Base-by-base conservation (phyloP, 2,113 vertebrate genomes). In the Mystacornis crossleyi region DNA sequence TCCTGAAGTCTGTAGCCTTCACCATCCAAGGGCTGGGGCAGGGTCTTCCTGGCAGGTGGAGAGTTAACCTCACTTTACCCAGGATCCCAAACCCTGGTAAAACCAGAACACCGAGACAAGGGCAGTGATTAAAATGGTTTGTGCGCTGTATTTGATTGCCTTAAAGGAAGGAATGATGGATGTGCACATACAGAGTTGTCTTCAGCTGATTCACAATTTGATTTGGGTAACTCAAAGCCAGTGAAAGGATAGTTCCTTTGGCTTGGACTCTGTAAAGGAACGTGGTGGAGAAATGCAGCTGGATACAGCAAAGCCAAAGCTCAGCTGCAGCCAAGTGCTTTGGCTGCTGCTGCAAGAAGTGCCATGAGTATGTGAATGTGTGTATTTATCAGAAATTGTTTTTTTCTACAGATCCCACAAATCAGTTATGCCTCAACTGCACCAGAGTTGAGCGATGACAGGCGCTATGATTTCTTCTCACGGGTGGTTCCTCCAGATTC, bases 351-450 rank as follows among this genome's bases (percentile, higher is more conserved):
- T 86, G 79, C 89, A 36, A 81, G 62, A 73, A 83, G 45, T 95
- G 71, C 87, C 65, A n/a, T 36, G 65, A 90, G 47, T 96, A 8
- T 88, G 64, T 97, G 93, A 95, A 88, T 73, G 55, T 95, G 91
- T 96, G 64, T 96, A 96, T 91, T 97, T 65, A 96, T 92, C 91
- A 90, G 93, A 93, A 95, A 94, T 85, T 97, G 54, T 96, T 96
- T 98, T 53, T 93, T 96, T 84, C 95, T 97, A 55, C 97, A 99
- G 99, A 99, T 99, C 96, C 99, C 99, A 10, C 99, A 99, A 98
- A 99, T 99, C 96, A 99, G 99, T 98, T 99, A 99, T 34, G 99
- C 99, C 21, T 99, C 99, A 74, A 99, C 99, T 3, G 99, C 99
- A 72, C 99, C 99, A 2, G 99, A 99, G 97, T 90, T 99, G 97